phyloP scores from a whole-genome alignment of 37 sponge, comb jelly and placozoan genomes.

The Bolinopsis microptera region DNA sequence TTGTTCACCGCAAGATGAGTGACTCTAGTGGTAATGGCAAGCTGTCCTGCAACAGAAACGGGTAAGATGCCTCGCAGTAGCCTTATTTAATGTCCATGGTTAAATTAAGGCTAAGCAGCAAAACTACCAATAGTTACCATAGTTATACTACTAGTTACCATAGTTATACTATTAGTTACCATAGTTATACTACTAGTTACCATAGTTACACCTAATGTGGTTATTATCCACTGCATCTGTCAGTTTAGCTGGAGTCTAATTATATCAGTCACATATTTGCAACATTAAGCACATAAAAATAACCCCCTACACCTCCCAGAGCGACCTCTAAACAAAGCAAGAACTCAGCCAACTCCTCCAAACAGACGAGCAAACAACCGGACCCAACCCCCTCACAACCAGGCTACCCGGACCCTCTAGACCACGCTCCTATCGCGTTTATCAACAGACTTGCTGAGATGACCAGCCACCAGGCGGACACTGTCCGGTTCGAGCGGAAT shows the following conservation, averaged over 20 bases:
- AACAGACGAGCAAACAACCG: not conserved
- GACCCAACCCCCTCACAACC: not conserved
- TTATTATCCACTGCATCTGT: too few relatives aligned
- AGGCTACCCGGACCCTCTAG: slow-evolving; percentile 29
- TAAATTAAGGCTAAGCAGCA: too few relatives aligned
- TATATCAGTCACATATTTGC: too few relatives aligned
- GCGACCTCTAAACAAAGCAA: not conserved
- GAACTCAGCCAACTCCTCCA: not conserved
- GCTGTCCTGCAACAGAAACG: not conserved
- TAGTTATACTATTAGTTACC: too few relatives aligned
- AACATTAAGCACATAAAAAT: not conserved
- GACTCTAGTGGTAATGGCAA: not conserved
- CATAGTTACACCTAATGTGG: too few relatives aligned
- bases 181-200: too few relatives aligned
- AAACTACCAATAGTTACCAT: too few relatives aligned
- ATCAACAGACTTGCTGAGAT: slow-evolving; percentile 45
- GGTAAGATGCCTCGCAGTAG: too few relatives aligned
- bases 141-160: too few relatives aligned
- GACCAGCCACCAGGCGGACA: slow-evolving; percentile 47
- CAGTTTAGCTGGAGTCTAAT: too few relatives aligned
- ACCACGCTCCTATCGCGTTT: slow-evolving; percentile 33
- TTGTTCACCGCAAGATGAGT: slow-evolving; percentile 40
- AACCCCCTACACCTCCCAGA: not conserved
- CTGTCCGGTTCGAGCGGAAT: slow-evolving; percentile 17
- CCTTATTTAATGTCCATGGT: too few relatives aligned